phyloP scores from a whole-genome alignment of 2,113 vertebrate genomes.

The Hucho hucho region DNA sequence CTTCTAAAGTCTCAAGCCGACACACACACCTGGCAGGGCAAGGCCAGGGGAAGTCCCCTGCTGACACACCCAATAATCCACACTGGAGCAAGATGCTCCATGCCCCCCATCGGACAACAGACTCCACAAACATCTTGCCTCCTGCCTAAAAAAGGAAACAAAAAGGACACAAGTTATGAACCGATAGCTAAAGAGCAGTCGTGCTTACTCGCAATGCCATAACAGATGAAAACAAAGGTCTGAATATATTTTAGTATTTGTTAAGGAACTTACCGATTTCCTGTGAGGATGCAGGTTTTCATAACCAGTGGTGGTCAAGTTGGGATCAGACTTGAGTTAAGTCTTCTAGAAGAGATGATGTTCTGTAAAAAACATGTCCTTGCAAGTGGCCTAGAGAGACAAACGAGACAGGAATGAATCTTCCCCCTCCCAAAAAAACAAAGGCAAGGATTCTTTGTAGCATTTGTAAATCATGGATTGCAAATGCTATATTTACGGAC shows the following conservation, averaged over 20 bases:
- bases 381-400: constrained; percentile 40
- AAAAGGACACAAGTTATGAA: constrained; percentile 7
- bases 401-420: constrained; percentile 12
- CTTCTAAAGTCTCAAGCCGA: constrained; percentile 67
- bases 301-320: constrained; percentile 69
- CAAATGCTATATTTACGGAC: background rate
- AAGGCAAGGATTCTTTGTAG: background rate
- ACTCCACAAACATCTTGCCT: constrained; percentile 74
- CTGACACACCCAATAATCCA: constrained; percentile 52
- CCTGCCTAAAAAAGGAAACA: constrained; percentile 57
- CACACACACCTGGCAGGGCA: constrained; percentile 82
- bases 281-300: constrained; percentile 64
- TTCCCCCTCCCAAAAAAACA: background rate
- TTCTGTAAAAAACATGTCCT: constrained; percentile 25
- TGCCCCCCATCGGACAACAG: constrained; percentile 61
- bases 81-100: constrained; percentile 67
- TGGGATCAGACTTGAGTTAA: constrained; percentile 36
- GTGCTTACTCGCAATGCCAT: background rate
- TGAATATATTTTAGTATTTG: background rate
- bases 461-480: background rate
- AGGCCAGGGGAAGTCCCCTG: constrained; percentile 31
- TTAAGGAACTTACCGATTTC: constrained; percentile 53
- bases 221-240: background rate
- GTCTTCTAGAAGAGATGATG: constrained; percentile 18
- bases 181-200: background rate